These are phyloP conservation scores for Mycalesis mineus DNA, from an alignment of 2,888 invertebrate species.

Conservation along the genomic window DNA sequence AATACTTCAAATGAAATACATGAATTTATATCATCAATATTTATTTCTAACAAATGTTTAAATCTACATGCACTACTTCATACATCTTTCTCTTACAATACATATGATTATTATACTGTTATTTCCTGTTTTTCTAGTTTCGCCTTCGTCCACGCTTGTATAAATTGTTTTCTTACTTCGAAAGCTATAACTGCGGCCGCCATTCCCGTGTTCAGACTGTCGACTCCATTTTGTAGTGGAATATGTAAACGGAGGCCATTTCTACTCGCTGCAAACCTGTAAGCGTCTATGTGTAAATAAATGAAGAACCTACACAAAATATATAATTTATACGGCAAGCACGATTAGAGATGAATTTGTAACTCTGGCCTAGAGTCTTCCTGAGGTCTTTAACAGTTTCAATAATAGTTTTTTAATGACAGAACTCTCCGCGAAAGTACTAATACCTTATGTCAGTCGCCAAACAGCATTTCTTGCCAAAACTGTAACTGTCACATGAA, in stretches of 20 bases:
- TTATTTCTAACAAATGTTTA: neutral
- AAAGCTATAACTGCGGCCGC: constrained; percentile 90
- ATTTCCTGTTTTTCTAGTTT: constrained; percentile 41
- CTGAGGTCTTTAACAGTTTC: too few relatives aligned
- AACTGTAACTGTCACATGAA: too few relatives aligned
- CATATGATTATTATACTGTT: constrained; percentile 34
- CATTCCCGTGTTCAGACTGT: constrained; percentile 91
- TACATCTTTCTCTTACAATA: neutral
- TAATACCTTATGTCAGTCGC: too few relatives aligned
- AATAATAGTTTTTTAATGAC: too few relatives aligned
- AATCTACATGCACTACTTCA: neutral
- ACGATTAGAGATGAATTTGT: too few relatives aligned
- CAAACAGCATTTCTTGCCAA: too few relatives aligned
- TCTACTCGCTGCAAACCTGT: constrained; percentile 75
- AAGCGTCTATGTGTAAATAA: too few relatives aligned
- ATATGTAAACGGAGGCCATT: constrained; percentile 85
- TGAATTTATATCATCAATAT: neutral
- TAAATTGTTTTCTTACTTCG: constrained; percentile 86
- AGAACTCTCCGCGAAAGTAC: too few relatives aligned
- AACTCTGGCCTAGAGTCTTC: too few relatives aligned
- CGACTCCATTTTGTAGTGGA: constrained; percentile 85
- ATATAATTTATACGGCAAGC: too few relatives aligned
- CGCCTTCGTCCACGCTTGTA: constrained; percentile 50
- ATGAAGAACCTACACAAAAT: too few relatives aligned
- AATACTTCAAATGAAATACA: neutral